Conservation (phyloP, 2,113 vertebrate genomes). For the Callaeas wilsoni region DNA sequence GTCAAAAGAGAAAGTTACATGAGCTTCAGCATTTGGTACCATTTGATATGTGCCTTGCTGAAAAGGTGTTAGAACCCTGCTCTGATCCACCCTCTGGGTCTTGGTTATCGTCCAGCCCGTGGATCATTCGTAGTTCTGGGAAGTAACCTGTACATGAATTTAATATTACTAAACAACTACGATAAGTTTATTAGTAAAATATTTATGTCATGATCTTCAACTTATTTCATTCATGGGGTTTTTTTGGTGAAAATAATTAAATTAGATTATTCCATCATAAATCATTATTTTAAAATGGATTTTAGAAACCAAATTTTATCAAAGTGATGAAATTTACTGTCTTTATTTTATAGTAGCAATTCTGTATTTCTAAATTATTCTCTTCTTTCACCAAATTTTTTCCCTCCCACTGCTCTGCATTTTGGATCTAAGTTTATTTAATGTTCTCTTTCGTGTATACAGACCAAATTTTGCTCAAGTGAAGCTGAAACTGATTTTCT, state of each 20-base stretch:
- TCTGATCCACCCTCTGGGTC: conserved; percentile 43
- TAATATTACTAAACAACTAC: neutral
- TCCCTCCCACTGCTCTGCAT: neutral
- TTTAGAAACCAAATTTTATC: neutral
- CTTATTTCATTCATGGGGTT: neutral
- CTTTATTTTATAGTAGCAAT: neutral
- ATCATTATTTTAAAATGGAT: neutral
- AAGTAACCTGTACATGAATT: conserved; percentile 17
- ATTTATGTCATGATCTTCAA: neutral
- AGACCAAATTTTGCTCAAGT: neutral
- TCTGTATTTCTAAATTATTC: neutral
- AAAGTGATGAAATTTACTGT: neutral
- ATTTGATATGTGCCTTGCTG: conserved; percentile 45
- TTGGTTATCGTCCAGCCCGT: neutral
- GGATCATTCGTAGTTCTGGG: conserved; percentile 43
- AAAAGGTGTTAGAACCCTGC: conserved; percentile 52
- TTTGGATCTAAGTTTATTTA: neutral
- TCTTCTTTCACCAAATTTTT: neutral
- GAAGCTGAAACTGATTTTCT: neutral
- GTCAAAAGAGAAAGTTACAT: conserved; percentile 29
- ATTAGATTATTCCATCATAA: neutral
- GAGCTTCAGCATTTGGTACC: conserved; percentile 11
- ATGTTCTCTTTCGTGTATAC: neutral
- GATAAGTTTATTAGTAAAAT: neutral
- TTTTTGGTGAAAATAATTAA: neutral